These are phyloP conservation scores for Albula goreensis DNA, from an alignment of 2,113 vertebrate species.

Conservation along the genomic window DNA sequence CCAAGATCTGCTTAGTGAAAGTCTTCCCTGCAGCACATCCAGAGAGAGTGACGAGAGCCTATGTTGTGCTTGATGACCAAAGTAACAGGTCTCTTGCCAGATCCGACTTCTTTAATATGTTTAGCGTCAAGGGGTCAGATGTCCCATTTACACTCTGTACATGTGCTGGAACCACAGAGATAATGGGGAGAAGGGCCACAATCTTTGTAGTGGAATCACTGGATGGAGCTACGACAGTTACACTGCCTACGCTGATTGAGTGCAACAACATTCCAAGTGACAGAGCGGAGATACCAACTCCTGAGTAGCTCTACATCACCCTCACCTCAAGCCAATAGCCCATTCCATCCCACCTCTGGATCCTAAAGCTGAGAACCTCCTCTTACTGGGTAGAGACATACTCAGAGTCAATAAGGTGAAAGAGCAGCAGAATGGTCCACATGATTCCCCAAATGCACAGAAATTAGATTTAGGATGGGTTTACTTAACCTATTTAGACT, in stretches of 20 bases:
- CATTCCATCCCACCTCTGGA: constrained; percentile 5
- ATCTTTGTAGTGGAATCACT: not conserved
- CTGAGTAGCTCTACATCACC: not conserved
- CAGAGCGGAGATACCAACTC: constrained; percentile 10
- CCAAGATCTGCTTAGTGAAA: not conserved
- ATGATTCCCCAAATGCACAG: constrained; percentile 2
- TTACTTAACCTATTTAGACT: no score
- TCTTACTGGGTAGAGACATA: constrained; percentile 9
- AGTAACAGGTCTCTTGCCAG: constrained; percentile 1
- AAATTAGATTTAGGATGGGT: constrained; percentile 12
- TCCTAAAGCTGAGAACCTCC: not conserved
- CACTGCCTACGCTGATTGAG: not conserved
- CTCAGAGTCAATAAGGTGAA: constrained; percentile 14
- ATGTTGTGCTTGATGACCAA: not conserved
- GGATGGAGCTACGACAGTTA: not conserved
- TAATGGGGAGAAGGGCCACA: not conserved
- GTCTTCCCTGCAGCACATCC: not conserved
- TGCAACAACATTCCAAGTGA: not conserved
- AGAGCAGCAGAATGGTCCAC: constrained; percentile 11
- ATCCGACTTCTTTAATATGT: not conserved
- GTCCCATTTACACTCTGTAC: not conserved
- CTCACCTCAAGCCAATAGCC: constrained; percentile 16
- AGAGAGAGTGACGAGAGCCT: not conserved
- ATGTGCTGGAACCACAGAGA: not conserved
- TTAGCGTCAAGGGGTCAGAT: not conserved